A percentile compares a stretch with the other conserved stretches of the same genome.
These are phyloP conservation scores for Nomada flava DNA, from an alignment of 2,888 invertebrate genomes.

Conservation along the genomic window DNA sequence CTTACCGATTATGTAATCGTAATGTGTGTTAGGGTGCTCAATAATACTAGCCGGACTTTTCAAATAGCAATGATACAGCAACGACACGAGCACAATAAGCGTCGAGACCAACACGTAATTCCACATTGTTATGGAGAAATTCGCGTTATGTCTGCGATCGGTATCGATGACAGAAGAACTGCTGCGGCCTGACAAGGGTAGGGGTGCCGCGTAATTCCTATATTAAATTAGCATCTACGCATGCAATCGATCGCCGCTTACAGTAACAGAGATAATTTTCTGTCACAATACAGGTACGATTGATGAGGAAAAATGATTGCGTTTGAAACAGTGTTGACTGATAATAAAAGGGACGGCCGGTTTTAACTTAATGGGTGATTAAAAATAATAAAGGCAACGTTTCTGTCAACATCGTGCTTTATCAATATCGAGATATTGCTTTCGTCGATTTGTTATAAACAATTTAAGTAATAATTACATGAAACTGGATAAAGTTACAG, in stretches of 20 bases:
- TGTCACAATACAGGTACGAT: constrained; percentile 16
- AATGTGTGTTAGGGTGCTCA: constrained; percentile 74
- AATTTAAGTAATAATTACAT: no score
- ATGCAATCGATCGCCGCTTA: constrained; percentile 62
- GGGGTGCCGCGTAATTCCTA: constrained; percentile 72
- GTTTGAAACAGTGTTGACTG: background rate
- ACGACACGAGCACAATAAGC: constrained; percentile 72
- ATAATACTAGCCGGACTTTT: constrained; percentile 76
- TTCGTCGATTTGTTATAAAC: no score
- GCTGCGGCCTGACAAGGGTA: constrained; percentile 30
- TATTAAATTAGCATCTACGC: constrained; percentile 79
- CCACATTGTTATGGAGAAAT: constrained; percentile 72
- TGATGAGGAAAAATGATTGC: background rate
- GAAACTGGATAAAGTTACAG: no score
- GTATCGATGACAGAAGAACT: constrained; percentile 45
- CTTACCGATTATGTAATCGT: constrained; percentile 82
- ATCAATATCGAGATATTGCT: background rate
- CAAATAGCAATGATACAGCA: constrained; percentile 76
- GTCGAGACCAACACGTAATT: constrained; percentile 76
- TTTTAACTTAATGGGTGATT: no score
- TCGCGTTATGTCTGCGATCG: constrained; percentile 26
- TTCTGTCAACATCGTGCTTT: background rate
- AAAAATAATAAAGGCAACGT: background rate
- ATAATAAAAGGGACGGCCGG: background rate
- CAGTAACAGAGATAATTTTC: constrained; percentile 12